Conservation (phyloP, 2,888 invertebrate species). For the Oegoconia quadripuncta region DNA sequence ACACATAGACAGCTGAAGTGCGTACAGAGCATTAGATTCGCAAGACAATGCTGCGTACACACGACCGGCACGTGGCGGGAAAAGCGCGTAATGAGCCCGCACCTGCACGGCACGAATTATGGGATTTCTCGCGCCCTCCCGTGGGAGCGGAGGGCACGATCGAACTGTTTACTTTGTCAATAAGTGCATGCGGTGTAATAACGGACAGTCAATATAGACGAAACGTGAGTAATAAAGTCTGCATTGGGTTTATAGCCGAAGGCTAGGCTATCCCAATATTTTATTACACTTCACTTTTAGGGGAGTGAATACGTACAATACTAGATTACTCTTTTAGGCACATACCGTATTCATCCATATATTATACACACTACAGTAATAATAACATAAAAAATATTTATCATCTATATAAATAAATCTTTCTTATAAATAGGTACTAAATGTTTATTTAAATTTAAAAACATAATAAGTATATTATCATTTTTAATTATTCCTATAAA, state of each 20-base stretch:
- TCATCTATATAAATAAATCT: too few relatives aligned
- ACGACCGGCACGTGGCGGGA: slow-evolving; percentile 71
- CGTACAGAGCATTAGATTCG: slow-evolving; percentile 45
- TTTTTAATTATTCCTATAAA: neutral
- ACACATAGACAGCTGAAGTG: too few relatives aligned
- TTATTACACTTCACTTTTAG: too few relatives aligned
- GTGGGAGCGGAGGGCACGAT: slow-evolving; percentile 60
- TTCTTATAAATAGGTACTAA: too few relatives aligned
- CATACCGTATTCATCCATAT: too few relatives aligned
- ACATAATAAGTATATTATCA: neutral
- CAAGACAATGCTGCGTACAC: slow-evolving; percentile 48
- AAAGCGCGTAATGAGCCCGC: slow-evolving; percentile 73
- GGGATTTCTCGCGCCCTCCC: slow-evolving; percentile 78
- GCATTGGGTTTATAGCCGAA: slow-evolving; percentile 33
- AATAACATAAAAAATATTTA: too few relatives aligned
- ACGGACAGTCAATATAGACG: slow-evolving; percentile 51
- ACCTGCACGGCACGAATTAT: slow-evolving; percentile 74
- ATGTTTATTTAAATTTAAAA: too few relatives aligned
- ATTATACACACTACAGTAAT: too few relatives aligned
- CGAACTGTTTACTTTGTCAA: slow-evolving; percentile 66
- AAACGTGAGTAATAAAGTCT: too few relatives aligned
- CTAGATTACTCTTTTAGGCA: too few relatives aligned
- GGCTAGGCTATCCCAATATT: slow-evolving; percentile 38
- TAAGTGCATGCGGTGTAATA: slow-evolving; percentile 55
- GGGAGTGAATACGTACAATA: too few relatives aligned